Conservation (phyloP, 2,888 invertebrate genomes). For the Lithophane socia region DNA sequence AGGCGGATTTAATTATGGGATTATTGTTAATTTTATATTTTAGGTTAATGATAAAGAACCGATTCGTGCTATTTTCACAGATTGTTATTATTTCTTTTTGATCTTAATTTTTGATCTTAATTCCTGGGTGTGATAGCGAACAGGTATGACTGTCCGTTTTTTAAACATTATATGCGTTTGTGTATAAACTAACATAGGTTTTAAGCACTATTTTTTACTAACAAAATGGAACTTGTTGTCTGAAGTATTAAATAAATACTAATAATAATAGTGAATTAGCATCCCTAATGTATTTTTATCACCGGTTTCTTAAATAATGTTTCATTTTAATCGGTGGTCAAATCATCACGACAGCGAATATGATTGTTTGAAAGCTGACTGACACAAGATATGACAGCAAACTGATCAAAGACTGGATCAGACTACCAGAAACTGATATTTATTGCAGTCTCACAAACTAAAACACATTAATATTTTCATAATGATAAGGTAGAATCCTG, state of each 20-base stretch:
- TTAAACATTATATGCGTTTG: no score
- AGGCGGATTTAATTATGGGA: neutral
- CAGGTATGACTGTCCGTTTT: no score
- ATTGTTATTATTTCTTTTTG: neutral
- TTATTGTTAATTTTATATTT: neutral
- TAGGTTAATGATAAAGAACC: neutral
- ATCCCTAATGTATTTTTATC: neutral
- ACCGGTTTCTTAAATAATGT: neutral
- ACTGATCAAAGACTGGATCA: conserved; percentile 11
- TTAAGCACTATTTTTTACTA: no score
- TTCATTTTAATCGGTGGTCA: neutral
- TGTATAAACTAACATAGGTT: no score
- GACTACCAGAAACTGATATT: neutral
- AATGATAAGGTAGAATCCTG: conserved; percentile 14
- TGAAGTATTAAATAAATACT: no score
- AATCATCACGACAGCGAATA: neutral
- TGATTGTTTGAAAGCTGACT: neutral
- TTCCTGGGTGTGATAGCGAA: no score
- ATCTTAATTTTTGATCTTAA: no score
- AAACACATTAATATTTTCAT: conserved; percentile 23
- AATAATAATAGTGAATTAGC: no score
- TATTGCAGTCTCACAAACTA: conserved; percentile 5
- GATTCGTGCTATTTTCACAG: neutral
- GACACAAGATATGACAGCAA: neutral
- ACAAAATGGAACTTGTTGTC: no score